Base-by-base conservation (phyloP, 2,888 invertebrate genomes). In the Andrena hattorfiana region DNA sequence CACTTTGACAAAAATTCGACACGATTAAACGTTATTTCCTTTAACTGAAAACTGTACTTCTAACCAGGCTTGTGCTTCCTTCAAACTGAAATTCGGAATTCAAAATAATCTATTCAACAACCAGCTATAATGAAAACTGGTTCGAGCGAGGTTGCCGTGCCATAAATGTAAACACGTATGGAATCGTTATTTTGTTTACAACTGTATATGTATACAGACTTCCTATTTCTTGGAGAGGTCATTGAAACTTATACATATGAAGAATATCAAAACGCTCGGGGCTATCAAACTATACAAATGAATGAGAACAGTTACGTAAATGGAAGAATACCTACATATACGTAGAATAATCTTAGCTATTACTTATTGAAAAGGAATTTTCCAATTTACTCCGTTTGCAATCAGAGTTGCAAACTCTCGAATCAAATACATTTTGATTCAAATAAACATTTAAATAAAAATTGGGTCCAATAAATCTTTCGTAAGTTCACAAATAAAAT, bases 151-250 rank as follows among this genome's bases (percentile, higher is more conserved):
- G 42, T 13, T 71, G 63, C 60, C 80, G 68, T 51, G 81, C 56
- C 70, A 63, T 26, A 71, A 68, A 81, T 68, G 71, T 81, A 76
- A 81, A 82, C 81, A 67, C 49, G 49, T n/a, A 26, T 4, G 6
- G 30, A 20, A 35, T n/a, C 56, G 20, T 26, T 67, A 62, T 26
- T 71, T 26, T 59, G 67, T 76, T 83, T 71, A 71, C 59, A 32
- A 56, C 49, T 3, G 7, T 8, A 26, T 42, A 42, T 13, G 16
- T 5, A 42, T 42, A 42, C 26, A 4, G 10, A 32, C 79, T 67
- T 78, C 32, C 80, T 35, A 49, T 26, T 60, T 72, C 67, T 32
- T 8, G 10, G 64, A 35, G 28, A 76, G 59, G 60, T 26, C 13
- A 10, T 66, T 35, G 59, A 23, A 51, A 42, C 42, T 35, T 60